phyloP scores from a whole-genome alignment of 2,113 vertebrate species.

The Speoplatyrhinus poulsoni region DNA sequence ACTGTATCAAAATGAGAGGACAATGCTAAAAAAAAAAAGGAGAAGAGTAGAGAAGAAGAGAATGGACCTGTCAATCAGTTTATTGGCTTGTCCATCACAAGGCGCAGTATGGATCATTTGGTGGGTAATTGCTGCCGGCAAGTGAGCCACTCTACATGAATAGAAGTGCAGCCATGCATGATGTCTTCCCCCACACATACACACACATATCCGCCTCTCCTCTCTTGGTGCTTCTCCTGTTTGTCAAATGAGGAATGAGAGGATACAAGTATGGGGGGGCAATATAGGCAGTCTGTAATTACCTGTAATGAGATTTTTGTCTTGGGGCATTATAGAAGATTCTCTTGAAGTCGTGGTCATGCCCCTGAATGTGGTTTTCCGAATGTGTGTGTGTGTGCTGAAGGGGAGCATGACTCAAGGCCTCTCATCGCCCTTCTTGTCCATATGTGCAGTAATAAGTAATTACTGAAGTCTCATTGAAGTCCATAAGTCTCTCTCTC shows the following conservation, averaged over 20 bases:
- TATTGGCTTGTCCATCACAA: slow-evolving; percentile 59
- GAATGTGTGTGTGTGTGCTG: slow-evolving; percentile 76
- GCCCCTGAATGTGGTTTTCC: slow-evolving; percentile 59
- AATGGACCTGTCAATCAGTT: slow-evolving; percentile 18
- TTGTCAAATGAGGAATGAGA: slow-evolving; percentile 69
- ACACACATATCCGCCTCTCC: slow-evolving; percentile 21
- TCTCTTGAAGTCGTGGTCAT: slow-evolving; percentile 84
- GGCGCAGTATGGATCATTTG: slow-evolving; percentile 76
- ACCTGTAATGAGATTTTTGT: slow-evolving; percentile 96
- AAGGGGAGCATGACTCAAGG: slow-evolving; percentile 72
- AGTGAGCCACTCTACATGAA: slow-evolving; percentile 82
- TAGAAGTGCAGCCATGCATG: slow-evolving; percentile 73
- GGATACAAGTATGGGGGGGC: slow-evolving; percentile 79
- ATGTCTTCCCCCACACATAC: background rate
- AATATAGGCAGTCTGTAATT: slow-evolving; percentile 90
- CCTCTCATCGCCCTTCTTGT: slow-evolving; percentile 77
- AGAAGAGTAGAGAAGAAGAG: slow-evolving; percentile 3
- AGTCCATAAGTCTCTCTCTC: slow-evolving; percentile 83
- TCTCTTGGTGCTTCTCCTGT: slow-evolving; percentile 70
- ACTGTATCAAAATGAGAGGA: slow-evolving; percentile 38
- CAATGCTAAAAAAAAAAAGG: slow-evolving; percentile 27
- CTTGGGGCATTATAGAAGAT: slow-evolving; percentile 86
- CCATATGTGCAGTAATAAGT: slow-evolving; percentile 92
- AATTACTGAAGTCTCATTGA: slow-evolving; percentile 96
- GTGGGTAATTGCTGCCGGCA: slow-evolving; percentile 77